These are phyloP conservation scores for Yponomeuta sedellus DNA, from an alignment of 2,888 invertebrate species.

Conservation along the genomic window DNA sequence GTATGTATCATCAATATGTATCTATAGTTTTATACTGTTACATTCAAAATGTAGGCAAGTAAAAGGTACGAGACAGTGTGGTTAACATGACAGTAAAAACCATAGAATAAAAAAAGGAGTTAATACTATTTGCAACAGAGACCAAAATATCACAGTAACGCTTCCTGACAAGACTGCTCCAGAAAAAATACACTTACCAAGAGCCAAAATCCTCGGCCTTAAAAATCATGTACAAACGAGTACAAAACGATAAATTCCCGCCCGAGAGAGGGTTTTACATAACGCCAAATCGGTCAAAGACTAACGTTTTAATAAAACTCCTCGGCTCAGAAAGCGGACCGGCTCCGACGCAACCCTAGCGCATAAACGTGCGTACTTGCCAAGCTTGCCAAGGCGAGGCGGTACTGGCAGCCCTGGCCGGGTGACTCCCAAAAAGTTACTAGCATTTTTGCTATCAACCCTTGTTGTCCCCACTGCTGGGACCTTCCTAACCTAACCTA, in stretches of 20 bases:
- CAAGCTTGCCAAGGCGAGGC: slow-evolving; percentile 19
- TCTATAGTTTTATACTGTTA: too few species aligned
- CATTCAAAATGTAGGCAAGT: too few species aligned
- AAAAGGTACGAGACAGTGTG: too few species aligned
- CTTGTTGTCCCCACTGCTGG: too few species aligned
- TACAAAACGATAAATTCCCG: background rate
- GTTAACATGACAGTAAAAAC: too few species aligned
- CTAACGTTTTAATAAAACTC: slow-evolving; percentile 27
- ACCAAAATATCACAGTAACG: background rate
- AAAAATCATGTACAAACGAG: background rate
- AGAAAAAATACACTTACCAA: background rate
- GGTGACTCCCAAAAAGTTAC: background rate
- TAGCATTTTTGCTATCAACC: too few species aligned
- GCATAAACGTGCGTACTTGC: slow-evolving; percentile 18
- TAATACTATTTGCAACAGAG: too few species aligned
- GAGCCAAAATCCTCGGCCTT: too few species aligned
- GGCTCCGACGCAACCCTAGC: slow-evolving; percentile 16
- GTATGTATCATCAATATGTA: too few species aligned
- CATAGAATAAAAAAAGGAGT: too few species aligned
- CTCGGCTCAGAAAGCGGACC: slow-evolving; percentile 27
- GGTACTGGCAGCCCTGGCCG: slow-evolving; percentile 7
- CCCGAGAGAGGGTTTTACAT: background rate
- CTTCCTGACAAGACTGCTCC: background rate
- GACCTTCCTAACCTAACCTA: too few species aligned
- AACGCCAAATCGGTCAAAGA: slow-evolving; percentile 36